Base-by-base conservation (phyloP, 2,113 vertebrate genomes). In the Trochalopteron elliotii region DNA sequence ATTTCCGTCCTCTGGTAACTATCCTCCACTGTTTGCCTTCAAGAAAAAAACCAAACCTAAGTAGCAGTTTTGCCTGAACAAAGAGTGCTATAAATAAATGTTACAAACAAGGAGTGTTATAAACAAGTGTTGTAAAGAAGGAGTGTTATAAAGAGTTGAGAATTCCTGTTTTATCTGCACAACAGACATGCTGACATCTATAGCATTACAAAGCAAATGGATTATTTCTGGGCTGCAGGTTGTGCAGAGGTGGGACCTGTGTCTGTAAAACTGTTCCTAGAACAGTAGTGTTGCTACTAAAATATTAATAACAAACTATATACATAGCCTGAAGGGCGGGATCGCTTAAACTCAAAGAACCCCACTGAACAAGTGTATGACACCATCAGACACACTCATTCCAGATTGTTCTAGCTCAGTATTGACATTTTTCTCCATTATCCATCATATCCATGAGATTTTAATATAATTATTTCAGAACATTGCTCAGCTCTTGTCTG, bases 401-500 rank as follows among this genome's bases (percentile, higher is more conserved):
- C n/a, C 52, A 49, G 63, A 83, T 83, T 93, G 40, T 87, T 81
- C 64, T 80, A 63, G 76, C 50, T 94, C 52, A 30, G 22, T 83
- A 83, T 86, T 81, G 90, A 68, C n/a, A 89, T 92, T 94, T 92
- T 93, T 84, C 56, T 74, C 60, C 72, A 89, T 94, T 92, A 81
- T 75, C 85, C 53, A 88, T 60, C 79, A 78, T 28, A 93, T 78
- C 31, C 39, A 1, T 77, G 49, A 75, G 71, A 95, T 89, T 94
- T 96, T 92, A 87, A 87, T 89, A 89, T 24, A 52, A 95, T 95
- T 95, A 91, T 96, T 95, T 96, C 77, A 79, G 72, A 91, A 44
- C 65, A 69, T 50, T 76, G 28, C 37, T 94, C 87, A 92, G 61
- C 52, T 93, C 75, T 55, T 70, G 39, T 70, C 82, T 91, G 82